phyloP scores from a whole-genome alignment of 92 coral and sea anemone genomes.

The Montipora capitata region DNA sequence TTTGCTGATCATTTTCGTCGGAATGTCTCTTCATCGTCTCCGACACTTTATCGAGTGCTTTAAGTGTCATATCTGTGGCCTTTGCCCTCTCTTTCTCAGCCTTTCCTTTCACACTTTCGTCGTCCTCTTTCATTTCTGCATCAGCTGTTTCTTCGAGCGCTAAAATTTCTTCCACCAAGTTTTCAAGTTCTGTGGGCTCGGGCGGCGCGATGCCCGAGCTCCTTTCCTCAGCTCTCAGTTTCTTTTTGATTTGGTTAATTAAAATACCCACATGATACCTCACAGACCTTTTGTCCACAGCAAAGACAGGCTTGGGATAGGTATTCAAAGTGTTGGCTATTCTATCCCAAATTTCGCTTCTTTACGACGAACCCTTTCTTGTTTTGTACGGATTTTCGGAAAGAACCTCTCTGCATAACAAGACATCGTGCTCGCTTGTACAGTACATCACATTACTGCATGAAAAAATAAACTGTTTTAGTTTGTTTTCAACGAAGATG shows the following conservation, averaged over 20 bases:
- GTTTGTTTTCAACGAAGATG: too few relatives aligned
- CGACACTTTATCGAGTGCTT: conserved; percentile 35
- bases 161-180: conserved; percentile 15
- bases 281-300: conserved; percentile 28
- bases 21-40: conserved; percentile 33
- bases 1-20: conserved; percentile 38
- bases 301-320: conserved; percentile 14
- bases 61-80: conserved; percentile 7
- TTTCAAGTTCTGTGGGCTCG: conserved; percentile 37
- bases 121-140: conserved; percentile 22
- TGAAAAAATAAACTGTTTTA: too few relatives aligned
- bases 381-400: too few relatives aligned
- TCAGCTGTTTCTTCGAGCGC: conserved; percentile 31
- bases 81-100: conserved; percentile 10
- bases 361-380: neutral
- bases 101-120: conserved; percentile 26
- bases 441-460: too few relatives aligned
- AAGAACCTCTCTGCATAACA: too few relatives aligned
- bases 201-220: conserved; percentile 42
- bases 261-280: conserved; percentile 24
- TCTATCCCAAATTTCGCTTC: conserved; percentile 3
- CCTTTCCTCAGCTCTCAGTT: conserved; percentile 51
- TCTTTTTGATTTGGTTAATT: neutral
- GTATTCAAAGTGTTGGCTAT: conserved; percentile 4
- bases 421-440: too few relatives aligned